These are phyloP conservation scores for Alectura lathami DNA, from an alignment of 2,113 vertebrate genomes.

Conservation along the genomic window DNA sequence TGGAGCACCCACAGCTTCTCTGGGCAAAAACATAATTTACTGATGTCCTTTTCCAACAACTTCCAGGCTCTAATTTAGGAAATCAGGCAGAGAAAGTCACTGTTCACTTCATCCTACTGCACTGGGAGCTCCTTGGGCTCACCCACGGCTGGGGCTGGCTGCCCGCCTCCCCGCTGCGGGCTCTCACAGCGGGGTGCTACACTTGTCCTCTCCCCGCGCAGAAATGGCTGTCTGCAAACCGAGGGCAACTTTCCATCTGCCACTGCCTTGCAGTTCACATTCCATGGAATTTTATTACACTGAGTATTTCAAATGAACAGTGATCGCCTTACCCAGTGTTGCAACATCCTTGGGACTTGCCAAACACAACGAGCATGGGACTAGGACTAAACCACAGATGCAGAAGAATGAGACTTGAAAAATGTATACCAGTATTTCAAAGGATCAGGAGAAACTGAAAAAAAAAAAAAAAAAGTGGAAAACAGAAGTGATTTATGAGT, in stretches of 20 bases:
- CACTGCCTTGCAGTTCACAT: background rate
- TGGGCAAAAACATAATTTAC: background rate
- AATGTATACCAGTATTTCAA: background rate
- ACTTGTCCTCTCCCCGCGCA: background rate
- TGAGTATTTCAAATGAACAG: background rate
- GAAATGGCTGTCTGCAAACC: background rate
- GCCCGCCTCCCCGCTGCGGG: background rate
- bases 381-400: background rate
- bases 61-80: background rate
- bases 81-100: accelerated
- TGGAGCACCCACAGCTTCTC: background rate
- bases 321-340: background rate
- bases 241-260: background rate
- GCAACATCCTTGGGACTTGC: background rate
- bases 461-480: too few species aligned
- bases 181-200: background rate
- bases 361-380: background rate
- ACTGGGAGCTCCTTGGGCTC: background rate
- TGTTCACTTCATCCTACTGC: background rate
- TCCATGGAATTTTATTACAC: background rate
- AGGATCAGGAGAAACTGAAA: background rate
- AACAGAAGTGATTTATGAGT: background rate
- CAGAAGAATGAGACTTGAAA: background rate
- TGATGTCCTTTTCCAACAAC: background rate
- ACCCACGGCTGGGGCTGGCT: background rate